phyloP scores from a whole-genome alignment of 2,888 invertebrate species.

The Gymnosoma rotundatum region DNA sequence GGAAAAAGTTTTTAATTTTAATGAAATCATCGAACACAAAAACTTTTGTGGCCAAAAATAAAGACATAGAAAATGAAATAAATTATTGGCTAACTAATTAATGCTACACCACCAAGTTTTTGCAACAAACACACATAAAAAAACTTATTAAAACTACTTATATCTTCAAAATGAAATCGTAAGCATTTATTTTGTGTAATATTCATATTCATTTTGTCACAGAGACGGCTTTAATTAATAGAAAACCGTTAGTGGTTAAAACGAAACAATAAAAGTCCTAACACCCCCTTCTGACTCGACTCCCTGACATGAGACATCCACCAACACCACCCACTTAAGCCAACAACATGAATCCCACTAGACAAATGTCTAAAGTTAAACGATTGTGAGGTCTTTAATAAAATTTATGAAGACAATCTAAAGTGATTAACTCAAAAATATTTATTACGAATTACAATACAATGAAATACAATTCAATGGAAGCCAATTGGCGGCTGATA shows the following conservation, averaged over 20 bases:
- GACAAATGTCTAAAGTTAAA: not conserved
- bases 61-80: not conserved
- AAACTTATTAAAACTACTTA: not conserved
- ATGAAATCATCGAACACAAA: constrained; percentile 39
- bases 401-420: constrained; percentile 44
- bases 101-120: not conserved
- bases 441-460: constrained; percentile 27
- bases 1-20: constrained; percentile 13
- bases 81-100: not conserved
- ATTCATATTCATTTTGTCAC: constrained; percentile 30
- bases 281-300: not conserved
- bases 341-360: not conserved
- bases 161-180: constrained; percentile 64
- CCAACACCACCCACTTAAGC: not conserved
- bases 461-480: constrained; percentile 21
- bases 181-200: constrained; percentile 59
- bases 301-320: not conserved
- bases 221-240: constrained; percentile 30
- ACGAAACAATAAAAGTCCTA: constrained; percentile 8
- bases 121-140: constrained; percentile 15
- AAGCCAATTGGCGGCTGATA: constrained; percentile 37
- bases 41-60: not conserved
- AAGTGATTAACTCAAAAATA: constrained; percentile 57
- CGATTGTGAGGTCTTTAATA: constrained; percentile 11
- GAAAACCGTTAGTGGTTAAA: constrained; percentile 46